A percentile compares a stretch with the other conserved stretches of the same genome.
These are phyloP conservation scores for Pemphredon lugubris DNA, from an alignment of 2,888 invertebrate species.

Conservation along the genomic window DNA sequence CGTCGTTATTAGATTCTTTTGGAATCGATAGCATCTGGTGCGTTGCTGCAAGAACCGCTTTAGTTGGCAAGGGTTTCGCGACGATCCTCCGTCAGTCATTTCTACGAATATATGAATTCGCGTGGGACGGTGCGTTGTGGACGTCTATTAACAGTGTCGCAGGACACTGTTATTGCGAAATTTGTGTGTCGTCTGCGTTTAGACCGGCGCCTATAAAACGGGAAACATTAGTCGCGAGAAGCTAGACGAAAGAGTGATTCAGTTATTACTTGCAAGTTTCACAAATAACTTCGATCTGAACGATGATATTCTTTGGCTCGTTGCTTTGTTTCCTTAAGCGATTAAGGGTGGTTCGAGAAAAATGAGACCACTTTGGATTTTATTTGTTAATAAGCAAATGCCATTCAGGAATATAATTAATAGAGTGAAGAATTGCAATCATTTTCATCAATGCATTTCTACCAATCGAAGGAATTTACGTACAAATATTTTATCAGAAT, in stretches of 20 bases:
- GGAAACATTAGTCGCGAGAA: neutral
- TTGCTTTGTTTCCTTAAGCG: too few relatives aligned
- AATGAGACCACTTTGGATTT: too few relatives aligned
- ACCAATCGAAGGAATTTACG: too few relatives aligned
- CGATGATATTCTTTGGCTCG: too few relatives aligned
- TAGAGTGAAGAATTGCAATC: too few relatives aligned
- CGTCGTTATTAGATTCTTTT: neutral
- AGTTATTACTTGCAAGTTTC: constrained; percentile 4
- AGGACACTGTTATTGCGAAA: constrained; percentile 29
- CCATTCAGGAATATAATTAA: too few relatives aligned
- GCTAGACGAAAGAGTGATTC: neutral
- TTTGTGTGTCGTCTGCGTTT: constrained; percentile 2
- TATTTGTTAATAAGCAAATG: too few relatives aligned
- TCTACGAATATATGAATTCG: neutral
- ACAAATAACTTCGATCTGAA: neutral
- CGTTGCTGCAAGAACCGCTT: neutral
- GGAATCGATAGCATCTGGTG: neutral
- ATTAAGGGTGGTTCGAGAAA: too few relatives aligned
- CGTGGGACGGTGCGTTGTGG: constrained; percentile 14
- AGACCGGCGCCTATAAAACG: neutral
- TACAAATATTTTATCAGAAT: too few relatives aligned
- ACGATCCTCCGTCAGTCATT: neutral
- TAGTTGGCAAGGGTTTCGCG: constrained; percentile 6
- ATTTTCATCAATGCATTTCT: too few relatives aligned
- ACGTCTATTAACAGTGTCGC: constrained; percentile 8